phyloP scores from a whole-genome alignment of 1,140 invertebrate genomes.

The Paraescarpia echinospica region DNA sequence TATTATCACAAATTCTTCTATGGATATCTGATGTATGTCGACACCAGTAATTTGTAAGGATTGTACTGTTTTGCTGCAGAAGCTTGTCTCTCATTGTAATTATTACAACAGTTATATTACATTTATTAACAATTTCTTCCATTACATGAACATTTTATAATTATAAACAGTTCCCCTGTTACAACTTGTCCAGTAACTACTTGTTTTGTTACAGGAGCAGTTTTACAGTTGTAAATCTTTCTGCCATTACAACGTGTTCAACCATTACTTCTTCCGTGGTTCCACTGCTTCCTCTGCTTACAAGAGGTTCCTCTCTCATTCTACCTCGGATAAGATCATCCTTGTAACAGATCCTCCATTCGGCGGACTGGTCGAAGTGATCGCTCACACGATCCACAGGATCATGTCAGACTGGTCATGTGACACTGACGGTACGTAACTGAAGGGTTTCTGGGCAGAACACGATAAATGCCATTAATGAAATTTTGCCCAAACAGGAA shows the following conservation, averaged over 20 bases:
- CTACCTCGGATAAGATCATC: background rate
- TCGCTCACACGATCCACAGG: slow-evolving; percentile 70
- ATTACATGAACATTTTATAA: background rate
- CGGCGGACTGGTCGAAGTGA: slow-evolving; percentile 79
- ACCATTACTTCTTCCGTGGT: slow-evolving; percentile 75
- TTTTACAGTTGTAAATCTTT: slow-evolving; percentile 72
- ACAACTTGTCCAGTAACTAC: background rate
- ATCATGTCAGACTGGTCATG: slow-evolving; percentile 60
- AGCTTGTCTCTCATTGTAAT: background rate
- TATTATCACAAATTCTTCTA: too few relatives aligned
- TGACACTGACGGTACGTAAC: slow-evolving; percentile 4
- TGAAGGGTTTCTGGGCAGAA: too few relatives aligned
- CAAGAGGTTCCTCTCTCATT: background rate
- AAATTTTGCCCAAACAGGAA: too few relatives aligned
- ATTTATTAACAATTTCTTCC: background rate
- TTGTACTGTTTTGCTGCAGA: background rate
- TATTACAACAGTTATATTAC: background rate
- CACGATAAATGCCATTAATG: too few relatives aligned
- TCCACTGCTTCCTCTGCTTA: background rate
- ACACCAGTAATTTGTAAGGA: too few relatives aligned
- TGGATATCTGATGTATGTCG: too few relatives aligned
- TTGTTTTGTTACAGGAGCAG: slow-evolving; percentile 60
- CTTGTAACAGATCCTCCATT: slow-evolving; percentile 89
- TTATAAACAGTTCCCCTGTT: background rate
- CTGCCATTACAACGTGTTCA: slow-evolving; percentile 85